Evolutionary conservation across 2,888 invertebrate genomes (phyloP), one percentile per base, ranked within the genome.

Genomic region (Operophtera brumata): DNA sequence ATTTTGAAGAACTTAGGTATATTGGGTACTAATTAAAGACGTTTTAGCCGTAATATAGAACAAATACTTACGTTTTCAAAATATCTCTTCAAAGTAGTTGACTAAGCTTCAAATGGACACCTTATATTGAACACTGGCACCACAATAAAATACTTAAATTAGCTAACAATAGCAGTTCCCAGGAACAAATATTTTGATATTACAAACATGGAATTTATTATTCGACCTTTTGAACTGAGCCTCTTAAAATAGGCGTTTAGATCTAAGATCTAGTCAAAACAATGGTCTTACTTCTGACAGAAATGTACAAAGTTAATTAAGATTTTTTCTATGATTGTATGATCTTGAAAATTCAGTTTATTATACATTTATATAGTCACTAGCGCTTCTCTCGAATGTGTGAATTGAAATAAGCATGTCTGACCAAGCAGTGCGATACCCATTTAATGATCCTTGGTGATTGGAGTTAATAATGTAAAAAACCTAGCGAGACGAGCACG

Each of bases 351-450:
- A 47, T 48, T 43, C 52, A 14, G 40, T 41, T 28, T 42, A 35
- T 26, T 4, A 6, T 6, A 6, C n/a, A n/a, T n/a, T n/a, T n/a
- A 46, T 39, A 44, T 1, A 42, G 10, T 13, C 45, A 60, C 57
- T 50, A 55, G 78, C 73, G 66, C 70, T 65, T 72, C 72, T 65
- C 65, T 57, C 71, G 76, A 75, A 68, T 65, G 80, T 66, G 68
- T 67, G 71, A 73, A 78, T 77, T 70, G 75, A 73, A 82, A 77
- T 82, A 82, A 82, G 57, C 62, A 54, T 54, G 67, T 50, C 67
- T 69, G 70, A 70, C 66, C 73, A 67, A 56, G 67, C 64, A 54
- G 52, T 57, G 56, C 50, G 55, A 48, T 59, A 60, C 56, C 59
- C 65, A 64, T 61, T 57, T 67, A 72, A 71, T 71, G 62, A 73